Percentiles rank a stretch among this genome's conserved stretches.
Conservation (phyloP, 2,797 vertebrate species). For the Kryptolebias ocellatus region DNA sequence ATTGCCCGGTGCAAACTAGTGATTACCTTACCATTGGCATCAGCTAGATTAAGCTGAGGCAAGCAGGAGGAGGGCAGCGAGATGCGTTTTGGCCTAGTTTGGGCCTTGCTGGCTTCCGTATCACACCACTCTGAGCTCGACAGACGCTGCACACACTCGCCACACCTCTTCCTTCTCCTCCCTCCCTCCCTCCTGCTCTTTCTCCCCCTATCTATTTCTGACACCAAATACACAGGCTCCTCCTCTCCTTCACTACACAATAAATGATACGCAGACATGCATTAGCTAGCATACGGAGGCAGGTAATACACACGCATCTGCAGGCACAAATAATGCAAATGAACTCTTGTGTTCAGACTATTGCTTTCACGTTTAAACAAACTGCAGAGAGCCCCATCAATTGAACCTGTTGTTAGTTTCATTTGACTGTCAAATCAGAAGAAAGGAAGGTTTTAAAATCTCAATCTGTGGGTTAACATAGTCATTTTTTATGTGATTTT, state of each 20-base stretch:
- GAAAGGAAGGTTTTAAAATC: not conserved
- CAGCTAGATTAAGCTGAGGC: slow-evolving; percentile 84
- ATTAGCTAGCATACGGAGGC: slow-evolving; percentile 22
- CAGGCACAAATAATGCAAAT: slow-evolving; percentile 38
- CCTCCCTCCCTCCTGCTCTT: slow-evolving; percentile 62
- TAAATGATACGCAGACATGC: slow-evolving; percentile 11
- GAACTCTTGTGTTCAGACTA: not conserved
- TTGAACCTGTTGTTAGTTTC: not conserved
- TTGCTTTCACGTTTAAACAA: slow-evolving; percentile 29
- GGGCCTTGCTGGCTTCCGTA: slow-evolving; percentile 83
- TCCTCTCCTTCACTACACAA: slow-evolving; percentile 44
- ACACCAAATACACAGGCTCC: slow-evolving; percentile 64
- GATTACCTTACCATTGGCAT: slow-evolving; percentile 74
- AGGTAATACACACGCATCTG: slow-evolving; percentile 8
- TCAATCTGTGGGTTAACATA: not conserved
- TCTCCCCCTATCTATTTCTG: slow-evolving; percentile 61
- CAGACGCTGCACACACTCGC: slow-evolving; percentile 72
- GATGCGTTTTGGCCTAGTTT: slow-evolving; percentile 73
- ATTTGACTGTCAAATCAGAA: slow-evolving; percentile 62
- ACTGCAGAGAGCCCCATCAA: not conserved
- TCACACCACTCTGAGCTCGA: slow-evolving; percentile 86
- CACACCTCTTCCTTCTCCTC: slow-evolving; percentile 64
- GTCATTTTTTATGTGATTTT: not conserved
- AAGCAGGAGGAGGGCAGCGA: slow-evolving; percentile 63
- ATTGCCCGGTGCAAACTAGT: slow-evolving; percentile 73